Evolutionary conservation across 2,797 vertebrate species (phyloP).

Genomic region (Sebastes steindachneri): DNA sequence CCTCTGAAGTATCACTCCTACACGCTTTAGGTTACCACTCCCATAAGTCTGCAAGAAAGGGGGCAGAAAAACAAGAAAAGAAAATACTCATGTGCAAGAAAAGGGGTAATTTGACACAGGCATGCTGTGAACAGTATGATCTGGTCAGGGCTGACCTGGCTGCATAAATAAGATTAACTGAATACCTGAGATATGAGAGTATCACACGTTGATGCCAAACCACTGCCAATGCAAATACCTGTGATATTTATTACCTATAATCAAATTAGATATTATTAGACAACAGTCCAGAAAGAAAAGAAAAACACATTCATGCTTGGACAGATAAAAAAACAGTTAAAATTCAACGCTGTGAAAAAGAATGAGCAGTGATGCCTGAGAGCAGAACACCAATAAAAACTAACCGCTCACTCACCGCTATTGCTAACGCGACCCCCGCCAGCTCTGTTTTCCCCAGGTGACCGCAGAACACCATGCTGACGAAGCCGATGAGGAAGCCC

Average conservation of each 20-base stretch:
- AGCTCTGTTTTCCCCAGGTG: constrained; percentile 89
- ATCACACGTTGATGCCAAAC: constrained; percentile 88
- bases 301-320: background rate
- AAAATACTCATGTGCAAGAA: background rate
- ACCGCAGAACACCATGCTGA: constrained; percentile 92
- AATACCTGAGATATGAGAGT: constrained; percentile 90
- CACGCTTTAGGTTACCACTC: constrained; percentile 87
- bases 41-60: constrained; percentile 85
- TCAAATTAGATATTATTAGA: background rate
- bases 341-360: background rate
- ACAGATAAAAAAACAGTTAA: background rate
- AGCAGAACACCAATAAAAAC: background rate
- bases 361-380: background rate
- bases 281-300: background rate
- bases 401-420: constrained; percentile 77
- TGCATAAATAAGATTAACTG: background rate
- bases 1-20: constrained; percentile 89
- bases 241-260: constrained; percentile 88
- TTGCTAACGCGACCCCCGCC: constrained; percentile 85
- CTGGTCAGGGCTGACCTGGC: background rate
- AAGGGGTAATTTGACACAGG: background rate
- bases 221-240: constrained; percentile 86
- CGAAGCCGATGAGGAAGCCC: constrained; percentile 83
- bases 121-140: background rate
- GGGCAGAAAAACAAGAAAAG: background rate